phyloP scores from a whole-genome alignment of 64 coral and sea anemone species.

The Orbicella faveolata region DNA sequence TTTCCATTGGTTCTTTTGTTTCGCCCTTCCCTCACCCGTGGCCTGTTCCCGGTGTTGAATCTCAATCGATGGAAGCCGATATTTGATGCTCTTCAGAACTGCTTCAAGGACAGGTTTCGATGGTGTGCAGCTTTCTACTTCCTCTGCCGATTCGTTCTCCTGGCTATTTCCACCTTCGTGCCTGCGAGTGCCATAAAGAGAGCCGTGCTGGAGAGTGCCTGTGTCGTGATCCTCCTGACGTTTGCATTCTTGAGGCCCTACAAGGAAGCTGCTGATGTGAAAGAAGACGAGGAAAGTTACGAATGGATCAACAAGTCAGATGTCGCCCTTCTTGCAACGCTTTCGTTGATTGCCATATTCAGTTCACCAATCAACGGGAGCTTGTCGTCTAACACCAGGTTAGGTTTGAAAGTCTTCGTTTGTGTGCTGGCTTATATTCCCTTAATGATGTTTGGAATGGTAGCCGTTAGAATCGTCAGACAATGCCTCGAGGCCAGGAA shows the following conservation, averaged over 20 bases:
- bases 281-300: constrained; percentile 31
- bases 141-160: constrained; percentile 62
- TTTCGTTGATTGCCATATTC: constrained; percentile 55
- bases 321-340: constrained; percentile 18
- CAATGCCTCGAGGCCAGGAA: constrained; percentile 3
- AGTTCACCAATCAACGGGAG: constrained; percentile 24
- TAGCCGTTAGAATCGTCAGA: constrained; percentile 4
- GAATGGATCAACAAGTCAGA: constrained; percentile 47
- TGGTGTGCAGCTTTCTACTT: constrained; percentile 96
- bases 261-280: constrained; percentile 12
- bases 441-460: constrained; percentile 4
- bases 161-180: constrained; percentile 29
- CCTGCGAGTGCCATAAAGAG: constrained; percentile 26
- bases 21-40: constrained; percentile 70
- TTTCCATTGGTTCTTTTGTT: constrained; percentile 78
- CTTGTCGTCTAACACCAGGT: neutral
- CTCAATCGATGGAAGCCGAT: constrained; percentile 85
- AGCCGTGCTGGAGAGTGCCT: constrained; percentile 51
- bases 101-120: constrained; percentile 87
- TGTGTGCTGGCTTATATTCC: constrained; percentile 45
- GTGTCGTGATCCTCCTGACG: constrained; percentile 26
- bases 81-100: constrained; percentile 84
- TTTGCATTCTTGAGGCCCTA: constrained; percentile 38
- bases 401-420: neutral
- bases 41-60: constrained; percentile 58